Evolutionary conservation across 2,888 invertebrate species (phyloP).

Genomic region (Choreutis nemorana): DNA sequence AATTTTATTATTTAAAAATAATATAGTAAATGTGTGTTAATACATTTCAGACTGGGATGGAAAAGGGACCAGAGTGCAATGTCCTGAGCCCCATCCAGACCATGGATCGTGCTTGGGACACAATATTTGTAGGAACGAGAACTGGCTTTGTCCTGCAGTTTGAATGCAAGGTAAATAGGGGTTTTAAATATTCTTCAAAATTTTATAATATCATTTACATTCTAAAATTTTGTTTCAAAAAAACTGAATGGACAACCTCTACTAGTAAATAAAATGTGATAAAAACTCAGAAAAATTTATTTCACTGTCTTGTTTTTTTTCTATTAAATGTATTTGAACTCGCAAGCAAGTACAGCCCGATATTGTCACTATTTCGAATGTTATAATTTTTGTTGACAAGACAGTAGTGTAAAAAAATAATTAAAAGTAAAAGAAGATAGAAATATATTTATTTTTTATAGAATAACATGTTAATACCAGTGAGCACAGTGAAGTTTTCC

Average conservation of each 20-base stretch:
- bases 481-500: constrained; percentile 66
- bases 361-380: too few relatives aligned
- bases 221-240: too few relatives aligned
- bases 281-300: too few relatives aligned
- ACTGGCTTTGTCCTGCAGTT: constrained; percentile 76
- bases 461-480: constrained; percentile 63
- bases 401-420: too few relatives aligned
- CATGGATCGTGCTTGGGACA: constrained; percentile 77
- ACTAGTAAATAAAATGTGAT: too few relatives aligned
- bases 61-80: constrained; percentile 58
- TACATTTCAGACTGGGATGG: constrained; percentile 55
- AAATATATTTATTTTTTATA: too few relatives aligned
- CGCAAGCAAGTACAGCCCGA: too few relatives aligned
- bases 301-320: constrained; percentile 4
- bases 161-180: constrained; percentile 67
- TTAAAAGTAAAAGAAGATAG: too few relatives aligned
- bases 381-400: too few relatives aligned
- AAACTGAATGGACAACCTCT: too few relatives aligned
- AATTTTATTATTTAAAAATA: not conserved
- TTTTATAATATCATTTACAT: not conserved
- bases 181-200: not conserved
- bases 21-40: not conserved
- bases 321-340: too few relatives aligned
- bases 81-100: constrained; percentile 74
- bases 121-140: constrained; percentile 75